Evolutionary conservation across 1,140 invertebrate genomes (phyloP).

Genomic region (Calosoma granatense): DNA sequence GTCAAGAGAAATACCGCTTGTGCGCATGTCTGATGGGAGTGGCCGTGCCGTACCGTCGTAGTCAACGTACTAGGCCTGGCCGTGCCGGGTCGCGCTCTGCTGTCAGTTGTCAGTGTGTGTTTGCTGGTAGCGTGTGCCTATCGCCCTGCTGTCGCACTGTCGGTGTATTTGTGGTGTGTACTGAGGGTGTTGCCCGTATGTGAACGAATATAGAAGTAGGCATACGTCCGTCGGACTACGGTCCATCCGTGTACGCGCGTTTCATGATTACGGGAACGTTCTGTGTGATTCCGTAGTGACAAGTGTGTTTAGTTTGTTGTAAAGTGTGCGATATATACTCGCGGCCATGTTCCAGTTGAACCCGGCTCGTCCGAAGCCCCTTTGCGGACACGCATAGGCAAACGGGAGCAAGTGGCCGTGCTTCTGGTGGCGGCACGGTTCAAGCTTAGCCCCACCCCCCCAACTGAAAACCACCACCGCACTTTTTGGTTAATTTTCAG

Average conservation of each 20-base stretch:
- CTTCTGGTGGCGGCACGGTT: not conserved
- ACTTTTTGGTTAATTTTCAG: too few relatives aligned
- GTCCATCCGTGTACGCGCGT: not conserved
- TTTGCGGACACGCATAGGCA: not conserved
- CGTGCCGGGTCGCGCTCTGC: not conserved
- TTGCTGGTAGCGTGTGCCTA: not conserved
- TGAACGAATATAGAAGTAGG: too few relatives aligned
- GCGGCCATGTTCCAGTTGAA: not conserved
- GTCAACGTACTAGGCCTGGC: not conserved
- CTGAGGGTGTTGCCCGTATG: slow-evolving; percentile 4
- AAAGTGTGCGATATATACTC: not conserved
- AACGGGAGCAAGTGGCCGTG: not conserved
- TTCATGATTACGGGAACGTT: not conserved
- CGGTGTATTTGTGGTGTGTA: slow-evolving; percentile 7
- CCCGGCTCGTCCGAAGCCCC: not conserved
- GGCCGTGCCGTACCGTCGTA: not conserved
- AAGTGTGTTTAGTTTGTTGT: not conserved
- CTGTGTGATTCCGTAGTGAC: not conserved
- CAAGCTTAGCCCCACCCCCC: not conserved
- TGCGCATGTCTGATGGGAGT: not conserved
- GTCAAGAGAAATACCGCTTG: too few relatives aligned
- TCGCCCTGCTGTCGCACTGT: too few relatives aligned
- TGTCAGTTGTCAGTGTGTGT: slow-evolving; percentile 2
- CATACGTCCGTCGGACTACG: too few relatives aligned
- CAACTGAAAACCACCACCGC: not conserved